These are phyloP conservation scores for Eurystomus glaucurus DNA, from an alignment of 2,797 vertebrate genomes.

Conservation along the genomic window DNA sequence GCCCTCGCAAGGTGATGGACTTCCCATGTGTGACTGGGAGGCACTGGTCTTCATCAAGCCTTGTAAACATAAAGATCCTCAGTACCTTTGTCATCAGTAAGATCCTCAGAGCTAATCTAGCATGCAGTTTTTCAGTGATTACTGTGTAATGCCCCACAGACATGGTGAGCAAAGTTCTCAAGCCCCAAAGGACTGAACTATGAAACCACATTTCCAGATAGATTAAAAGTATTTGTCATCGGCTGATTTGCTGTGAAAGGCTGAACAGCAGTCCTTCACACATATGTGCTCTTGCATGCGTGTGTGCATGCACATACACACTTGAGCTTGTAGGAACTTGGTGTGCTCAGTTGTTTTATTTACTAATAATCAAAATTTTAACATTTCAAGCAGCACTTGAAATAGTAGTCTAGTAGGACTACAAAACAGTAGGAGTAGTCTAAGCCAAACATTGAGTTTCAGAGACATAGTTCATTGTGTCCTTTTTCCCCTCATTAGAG, in stretches of 20 bases:
- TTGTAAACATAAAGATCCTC: rapidly evolving
- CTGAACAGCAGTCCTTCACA: not conserved
- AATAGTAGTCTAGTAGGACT: too few species aligned
- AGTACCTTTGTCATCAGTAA: not conserved
- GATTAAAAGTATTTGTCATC: constrained; percentile 5
- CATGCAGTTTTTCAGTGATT: not conserved
- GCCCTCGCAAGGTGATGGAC: not conserved
- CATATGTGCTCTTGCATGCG: not conserved
- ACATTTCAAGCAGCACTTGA: not conserved
- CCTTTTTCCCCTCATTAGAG: constrained; percentile 40
- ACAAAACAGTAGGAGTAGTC: too few species aligned
- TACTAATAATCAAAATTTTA: not conserved
- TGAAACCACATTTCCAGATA: constrained; percentile 36
- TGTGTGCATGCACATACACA: not conserved
- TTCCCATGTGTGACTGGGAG: not conserved
- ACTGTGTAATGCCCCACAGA: constrained; percentile 6
- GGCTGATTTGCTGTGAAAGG: not conserved
- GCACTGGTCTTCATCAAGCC: not conserved
- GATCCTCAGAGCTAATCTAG: constrained; percentile 5
- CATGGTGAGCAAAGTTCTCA: not conserved
- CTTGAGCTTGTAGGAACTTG: not conserved
- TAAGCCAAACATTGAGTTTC: constrained; percentile 22
- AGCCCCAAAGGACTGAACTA: constrained; percentile 4
- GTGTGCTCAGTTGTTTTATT: not conserved
- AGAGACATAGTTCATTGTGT: constrained; percentile 38